Evolutionary conservation across 1,140 invertebrate genomes (phyloP).

Genomic region (Sycophila sp.): DNA sequence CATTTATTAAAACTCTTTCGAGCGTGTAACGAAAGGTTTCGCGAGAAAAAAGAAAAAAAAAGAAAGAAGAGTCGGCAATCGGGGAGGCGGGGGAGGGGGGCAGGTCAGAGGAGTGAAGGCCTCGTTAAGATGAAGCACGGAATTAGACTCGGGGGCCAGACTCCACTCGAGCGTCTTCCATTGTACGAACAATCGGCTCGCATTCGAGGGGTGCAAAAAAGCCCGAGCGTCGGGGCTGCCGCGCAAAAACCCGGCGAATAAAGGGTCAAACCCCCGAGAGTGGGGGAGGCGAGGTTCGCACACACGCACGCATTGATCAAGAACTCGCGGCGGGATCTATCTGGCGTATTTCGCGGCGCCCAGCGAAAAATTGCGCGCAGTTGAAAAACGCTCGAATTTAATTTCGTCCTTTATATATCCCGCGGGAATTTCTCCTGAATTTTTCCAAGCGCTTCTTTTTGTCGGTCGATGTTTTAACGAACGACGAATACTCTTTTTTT

Average conservation of each 20-base stretch:
- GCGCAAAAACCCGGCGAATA: not conserved
- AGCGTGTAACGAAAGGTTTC: slow-evolving; percentile 18
- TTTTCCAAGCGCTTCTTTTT: too few species aligned
- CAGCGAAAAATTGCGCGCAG: too few species aligned
- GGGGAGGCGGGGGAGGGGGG: not conserved
- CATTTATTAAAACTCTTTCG: slow-evolving; percentile 30
- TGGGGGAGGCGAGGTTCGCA: too few species aligned
- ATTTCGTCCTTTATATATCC: too few species aligned
- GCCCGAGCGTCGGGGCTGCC: not conserved
- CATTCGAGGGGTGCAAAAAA: not conserved
- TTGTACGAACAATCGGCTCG: slow-evolving; percentile 18
- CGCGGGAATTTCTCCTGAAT: too few species aligned
- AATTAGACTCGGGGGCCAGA: not conserved
- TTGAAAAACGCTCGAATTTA: too few species aligned
- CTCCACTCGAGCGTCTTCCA: slow-evolving; percentile 1
- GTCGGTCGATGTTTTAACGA: too few species aligned
- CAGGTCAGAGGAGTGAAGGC: not conserved
- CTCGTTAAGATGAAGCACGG: slow-evolving; percentile 20
- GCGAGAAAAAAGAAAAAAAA: not conserved
- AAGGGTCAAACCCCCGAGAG: not conserved
- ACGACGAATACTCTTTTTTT: too few species aligned
- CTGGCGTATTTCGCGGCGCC: too few species aligned
- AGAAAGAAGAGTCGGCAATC: too few species aligned
- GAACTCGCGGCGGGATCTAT: too few species aligned
- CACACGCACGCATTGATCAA: too few species aligned